Conservation (phyloP, 2,888 invertebrate genomes). For the Pegoplata infirma region DNA sequence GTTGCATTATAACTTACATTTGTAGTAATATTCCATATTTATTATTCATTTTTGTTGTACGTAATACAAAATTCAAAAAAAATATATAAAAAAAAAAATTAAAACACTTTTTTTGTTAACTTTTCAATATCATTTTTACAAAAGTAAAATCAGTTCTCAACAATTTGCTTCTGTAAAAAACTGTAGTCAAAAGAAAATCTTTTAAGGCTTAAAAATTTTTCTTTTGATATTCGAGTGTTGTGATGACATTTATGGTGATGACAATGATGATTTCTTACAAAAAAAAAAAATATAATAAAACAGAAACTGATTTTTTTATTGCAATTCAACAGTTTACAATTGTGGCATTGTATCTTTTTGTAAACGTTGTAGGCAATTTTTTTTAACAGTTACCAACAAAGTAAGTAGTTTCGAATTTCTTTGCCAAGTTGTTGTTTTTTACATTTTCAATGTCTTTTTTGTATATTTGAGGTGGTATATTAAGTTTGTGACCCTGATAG, state of each 20-base stretch:
- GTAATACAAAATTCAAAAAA: no score
- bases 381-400: constrained; percentile 12
- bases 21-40: no score
- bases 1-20: no score
- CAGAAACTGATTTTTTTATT: constrained; percentile 33
- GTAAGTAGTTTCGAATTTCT: constrained; percentile 16
- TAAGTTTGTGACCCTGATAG: no score
- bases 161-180: not conserved
- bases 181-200: not conserved
- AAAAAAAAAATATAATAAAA: no score
- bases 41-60: no score
- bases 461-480: not conserved
- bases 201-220: not conserved
- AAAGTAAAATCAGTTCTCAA: not conserved
- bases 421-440: constrained; percentile 50
- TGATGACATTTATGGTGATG: not conserved
- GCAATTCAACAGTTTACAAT: constrained; percentile 53
- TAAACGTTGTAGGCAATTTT: constrained; percentile 8
- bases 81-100: no score
- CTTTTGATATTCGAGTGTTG: not conserved
- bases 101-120: not conserved
- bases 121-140: not conserved
- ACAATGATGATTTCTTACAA: not conserved
- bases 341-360: constrained; percentile 20
- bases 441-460: no score